Conservation (phyloP, 2,797 vertebrate genomes). For the Macropodus opercularis region DNA sequence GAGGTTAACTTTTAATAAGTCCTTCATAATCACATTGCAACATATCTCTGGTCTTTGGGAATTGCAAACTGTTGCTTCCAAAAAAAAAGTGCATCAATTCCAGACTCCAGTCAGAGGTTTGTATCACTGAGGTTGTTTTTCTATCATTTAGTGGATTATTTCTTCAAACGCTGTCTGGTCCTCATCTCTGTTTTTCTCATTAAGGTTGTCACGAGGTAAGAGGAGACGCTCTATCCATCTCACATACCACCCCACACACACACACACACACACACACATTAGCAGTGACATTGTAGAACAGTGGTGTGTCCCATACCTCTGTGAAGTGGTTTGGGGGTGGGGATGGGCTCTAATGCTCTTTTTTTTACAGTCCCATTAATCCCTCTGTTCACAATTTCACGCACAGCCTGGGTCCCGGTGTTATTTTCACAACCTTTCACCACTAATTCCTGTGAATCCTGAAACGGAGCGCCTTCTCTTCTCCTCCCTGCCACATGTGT, state of each 20-base stretch:
- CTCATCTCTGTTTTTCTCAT: slow-evolving; percentile 47
- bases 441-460: slow-evolving; percentile 78
- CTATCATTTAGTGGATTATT: background rate
- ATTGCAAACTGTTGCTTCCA: background rate
- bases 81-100: background rate
- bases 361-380: slow-evolving; percentile 82
- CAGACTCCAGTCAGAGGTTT: background rate
- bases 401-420: slow-evolving; percentile 76
- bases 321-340: slow-evolving; percentile 49
- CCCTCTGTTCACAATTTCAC: slow-evolving; percentile 84
- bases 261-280: slow-evolving; percentile 5
- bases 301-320: slow-evolving; percentile 42
- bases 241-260: slow-evolving; percentile 15
- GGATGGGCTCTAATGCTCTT: slow-evolving; percentile 70
- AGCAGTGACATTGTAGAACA: background rate
- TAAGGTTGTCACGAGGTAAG: slow-evolving; percentile 24
- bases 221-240: slow-evolving; percentile 34
- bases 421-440: slow-evolving; percentile 84
- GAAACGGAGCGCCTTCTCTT: slow-evolving; percentile 75
- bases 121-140: slow-evolving; percentile 2
- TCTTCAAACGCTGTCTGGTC: slow-evolving; percentile 1
- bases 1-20: no score
- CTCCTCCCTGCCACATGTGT: slow-evolving; percentile 30
- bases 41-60: background rate
- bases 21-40: no score